Percentiles rank a stretch among this genome's conserved stretches.
Evolutionary conservation across 2,113 vertebrate species (phyloP).

Genomic region (Petrocephalus zakoni): DNA sequence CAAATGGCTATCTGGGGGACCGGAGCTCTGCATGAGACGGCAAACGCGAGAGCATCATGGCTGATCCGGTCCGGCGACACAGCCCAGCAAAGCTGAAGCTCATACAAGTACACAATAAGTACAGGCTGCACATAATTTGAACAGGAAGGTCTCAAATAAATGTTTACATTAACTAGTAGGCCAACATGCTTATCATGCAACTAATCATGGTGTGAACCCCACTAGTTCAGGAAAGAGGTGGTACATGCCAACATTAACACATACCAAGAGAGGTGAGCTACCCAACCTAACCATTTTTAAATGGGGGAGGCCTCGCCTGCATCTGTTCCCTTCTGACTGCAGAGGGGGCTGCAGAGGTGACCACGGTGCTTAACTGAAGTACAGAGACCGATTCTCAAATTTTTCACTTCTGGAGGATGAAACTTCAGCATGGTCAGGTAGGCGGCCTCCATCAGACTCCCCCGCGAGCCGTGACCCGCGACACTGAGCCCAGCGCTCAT

Average conservation of each 20-base stretch:
- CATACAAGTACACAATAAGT: background rate
- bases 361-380: background rate
- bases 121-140: background rate
- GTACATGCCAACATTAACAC: background rate
- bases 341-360: no score
- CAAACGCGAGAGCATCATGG: background rate
- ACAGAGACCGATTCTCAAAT: background rate
- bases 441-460: background rate
- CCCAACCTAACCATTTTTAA: background rate
- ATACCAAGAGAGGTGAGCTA: background rate
- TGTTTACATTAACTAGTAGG: background rate
- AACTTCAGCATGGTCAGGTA: background rate
- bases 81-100: background rate
- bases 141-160: conserved; percentile 14
- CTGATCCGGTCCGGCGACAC: no score
- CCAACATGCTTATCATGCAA: background rate
- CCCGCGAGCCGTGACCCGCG: background rate
- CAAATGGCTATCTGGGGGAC: background rate
- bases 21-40: background rate
- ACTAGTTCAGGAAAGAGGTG: background rate
- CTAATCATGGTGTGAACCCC: background rate
- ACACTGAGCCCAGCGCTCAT: background rate
- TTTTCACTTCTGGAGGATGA: background rate
- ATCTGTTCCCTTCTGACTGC: background rate
- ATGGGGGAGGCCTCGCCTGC: background rate